These are phyloP conservation scores for Papilio protenor DNA, from an alignment of 2,888 invertebrate species.

Conservation along the genomic window DNA sequence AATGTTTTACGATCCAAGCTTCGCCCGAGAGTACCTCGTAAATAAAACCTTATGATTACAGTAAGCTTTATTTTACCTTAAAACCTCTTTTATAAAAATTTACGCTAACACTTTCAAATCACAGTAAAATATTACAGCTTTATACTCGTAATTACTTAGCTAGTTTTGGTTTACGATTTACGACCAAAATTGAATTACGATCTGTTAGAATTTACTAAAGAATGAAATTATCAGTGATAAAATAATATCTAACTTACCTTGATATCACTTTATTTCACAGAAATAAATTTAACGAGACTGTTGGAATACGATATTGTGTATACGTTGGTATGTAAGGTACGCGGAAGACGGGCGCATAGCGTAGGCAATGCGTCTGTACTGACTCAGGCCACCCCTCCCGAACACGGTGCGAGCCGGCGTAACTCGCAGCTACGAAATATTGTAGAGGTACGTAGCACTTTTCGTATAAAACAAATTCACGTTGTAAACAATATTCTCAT, in stretches of 20 bases:
- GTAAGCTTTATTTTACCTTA: slow-evolving; percentile 9
- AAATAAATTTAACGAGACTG: slow-evolving; percentile 23
- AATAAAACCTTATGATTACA: slow-evolving; percentile 29
- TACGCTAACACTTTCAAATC: neutral
- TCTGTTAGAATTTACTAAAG: neutral
- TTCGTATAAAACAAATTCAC: neutral
- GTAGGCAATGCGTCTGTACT: slow-evolving; percentile 73
- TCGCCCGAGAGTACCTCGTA: slow-evolving; percentile 8
- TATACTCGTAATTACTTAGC: neutral
- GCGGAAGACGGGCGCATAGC: slow-evolving; percentile 64
- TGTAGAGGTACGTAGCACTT: slow-evolving; percentile 11
- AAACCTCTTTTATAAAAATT: neutral
- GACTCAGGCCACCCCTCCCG: slow-evolving; percentile 55
- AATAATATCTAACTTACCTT: slow-evolving; percentile 4
- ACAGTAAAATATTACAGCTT: neutral
- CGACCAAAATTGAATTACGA: neutral
- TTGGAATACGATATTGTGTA: slow-evolving; percentile 13
- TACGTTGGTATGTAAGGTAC: slow-evolving; percentile 44
- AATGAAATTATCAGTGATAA: neutral
- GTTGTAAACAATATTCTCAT: neutral
- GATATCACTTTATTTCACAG: slow-evolving; percentile 33
- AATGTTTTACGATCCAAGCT: slow-evolving; percentile 30
- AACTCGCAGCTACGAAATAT: slow-evolving; percentile 50
- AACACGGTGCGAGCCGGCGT: slow-evolving; percentile 47
- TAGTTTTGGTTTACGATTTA: neutral